A percentile compares a stretch with the other conserved stretches of the same genome.
Conservation (phyloP, 1,140 invertebrate genomes). For the Helicoverpa armigera region DNA sequence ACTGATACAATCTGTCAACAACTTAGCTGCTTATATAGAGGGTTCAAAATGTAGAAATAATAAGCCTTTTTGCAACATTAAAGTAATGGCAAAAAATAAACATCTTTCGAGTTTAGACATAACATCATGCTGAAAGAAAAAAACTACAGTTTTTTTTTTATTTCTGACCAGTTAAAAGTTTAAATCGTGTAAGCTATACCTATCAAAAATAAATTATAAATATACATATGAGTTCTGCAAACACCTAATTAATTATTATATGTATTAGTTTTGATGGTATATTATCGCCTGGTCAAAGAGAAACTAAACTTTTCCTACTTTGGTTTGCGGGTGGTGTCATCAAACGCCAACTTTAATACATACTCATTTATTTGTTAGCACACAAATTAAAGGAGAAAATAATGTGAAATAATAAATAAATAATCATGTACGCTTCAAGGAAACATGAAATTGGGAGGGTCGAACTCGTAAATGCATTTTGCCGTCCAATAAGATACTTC, state of each 20-base stretch:
- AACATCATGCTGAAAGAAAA: background rate
- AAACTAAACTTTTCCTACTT: background rate
- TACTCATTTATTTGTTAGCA: background rate
- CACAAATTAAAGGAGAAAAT: background rate
- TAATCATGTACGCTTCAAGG: constrained; percentile 21
- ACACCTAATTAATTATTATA: too few species aligned
- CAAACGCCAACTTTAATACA: background rate
- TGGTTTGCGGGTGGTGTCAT: background rate
- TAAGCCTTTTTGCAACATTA: background rate
- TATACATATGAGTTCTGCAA: too few species aligned
- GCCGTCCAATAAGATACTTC: constrained; percentile 75
- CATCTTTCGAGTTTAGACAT: background rate
- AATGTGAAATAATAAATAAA: too few species aligned
- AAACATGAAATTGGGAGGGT: constrained; percentile 55
- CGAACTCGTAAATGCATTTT: constrained; percentile 71
- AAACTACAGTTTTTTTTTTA: background rate
- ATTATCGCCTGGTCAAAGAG: background rate
- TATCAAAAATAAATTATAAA: too few species aligned
- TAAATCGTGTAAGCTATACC: too few species aligned
- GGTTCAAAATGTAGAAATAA: background rate
- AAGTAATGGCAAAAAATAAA: background rate
- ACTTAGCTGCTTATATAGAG: background rate
- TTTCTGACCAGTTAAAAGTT: too few species aligned
- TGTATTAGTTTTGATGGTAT: background rate
- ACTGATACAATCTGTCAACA: too few species aligned